A percentile compares a stretch with the other conserved stretches of the same genome.
Evolutionary conservation across 2,113 vertebrate genomes (phyloP).

Genomic region (Orientallactaga bullata): DNA sequence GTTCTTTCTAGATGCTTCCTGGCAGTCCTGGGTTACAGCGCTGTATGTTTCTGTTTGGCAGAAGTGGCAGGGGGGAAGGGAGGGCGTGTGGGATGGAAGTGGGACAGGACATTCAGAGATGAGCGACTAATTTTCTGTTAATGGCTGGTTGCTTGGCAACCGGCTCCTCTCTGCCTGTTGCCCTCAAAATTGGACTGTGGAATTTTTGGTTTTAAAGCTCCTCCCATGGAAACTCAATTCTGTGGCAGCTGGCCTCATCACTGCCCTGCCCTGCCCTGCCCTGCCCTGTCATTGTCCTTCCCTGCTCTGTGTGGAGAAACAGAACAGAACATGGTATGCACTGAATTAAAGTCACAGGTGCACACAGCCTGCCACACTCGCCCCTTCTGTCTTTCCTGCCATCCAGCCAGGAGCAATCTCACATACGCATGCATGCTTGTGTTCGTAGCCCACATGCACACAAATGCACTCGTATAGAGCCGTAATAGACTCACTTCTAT

Average conservation of each 20-base stretch:
- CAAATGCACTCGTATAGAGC: neutral
- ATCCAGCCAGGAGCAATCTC: neutral
- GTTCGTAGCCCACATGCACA: neutral
- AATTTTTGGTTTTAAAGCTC: slow-evolving; percentile 58
- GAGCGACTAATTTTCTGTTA: slow-evolving; percentile 81
- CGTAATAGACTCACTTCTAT: neutral
- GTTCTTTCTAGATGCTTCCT: neutral
- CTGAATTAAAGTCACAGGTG: neutral
- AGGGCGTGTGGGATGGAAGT: slow-evolving; percentile 64
- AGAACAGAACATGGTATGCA: neutral
- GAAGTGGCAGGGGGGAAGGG: too few relatives aligned
- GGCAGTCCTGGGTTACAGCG: neutral
- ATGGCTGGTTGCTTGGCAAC: slow-evolving; percentile 83
- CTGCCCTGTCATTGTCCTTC: neutral
- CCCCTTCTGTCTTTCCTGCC: neutral
- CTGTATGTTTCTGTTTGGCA: slow-evolving; percentile 54
- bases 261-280: neutral
- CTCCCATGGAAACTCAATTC: slow-evolving; percentile 38
- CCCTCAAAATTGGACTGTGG: slow-evolving; percentile 69
- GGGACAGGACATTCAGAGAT: slow-evolving; percentile 78
- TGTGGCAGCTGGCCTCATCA: neutral
- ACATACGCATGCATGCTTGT: accelerated
- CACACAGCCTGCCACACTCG: neutral
- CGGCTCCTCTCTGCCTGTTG: slow-evolving; percentile 71
- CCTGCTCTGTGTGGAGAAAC: neutral